These are phyloP conservation scores for Actenoides lindsayi DNA, from an alignment of 2,113 vertebrate genomes.

Conservation along the genomic window DNA sequence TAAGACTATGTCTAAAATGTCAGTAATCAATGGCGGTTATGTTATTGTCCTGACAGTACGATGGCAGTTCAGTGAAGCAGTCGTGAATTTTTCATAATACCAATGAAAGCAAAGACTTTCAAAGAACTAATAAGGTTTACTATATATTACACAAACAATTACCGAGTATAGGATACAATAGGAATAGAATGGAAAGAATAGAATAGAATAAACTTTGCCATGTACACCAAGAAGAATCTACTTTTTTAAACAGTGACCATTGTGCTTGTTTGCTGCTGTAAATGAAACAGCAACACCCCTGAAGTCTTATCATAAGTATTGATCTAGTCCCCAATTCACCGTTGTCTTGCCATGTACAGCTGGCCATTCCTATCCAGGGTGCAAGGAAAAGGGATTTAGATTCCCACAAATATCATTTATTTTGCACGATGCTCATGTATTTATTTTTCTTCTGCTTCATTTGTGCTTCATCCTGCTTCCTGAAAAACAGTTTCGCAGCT, in stretches of 20 bases:
- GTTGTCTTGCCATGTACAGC: too few species aligned
- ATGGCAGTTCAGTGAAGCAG: conserved; percentile 20
- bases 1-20: not conserved
- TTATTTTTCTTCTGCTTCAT: not conserved
- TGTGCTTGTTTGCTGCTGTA: not conserved
- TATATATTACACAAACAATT: not conserved
- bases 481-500: not conserved
- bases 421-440: not conserved
- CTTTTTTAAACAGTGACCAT: not conserved
- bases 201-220: not conserved
- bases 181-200: not conserved
- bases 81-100: conserved; percentile 14
- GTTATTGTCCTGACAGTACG: not conserved
- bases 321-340: too few species aligned
- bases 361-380: too few species aligned
- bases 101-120: not conserved
- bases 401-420: not conserved
- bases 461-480: not conserved
- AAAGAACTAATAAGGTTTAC: conserved; percentile 10
- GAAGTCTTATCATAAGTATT: not conserved
- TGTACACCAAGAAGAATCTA: not conserved
- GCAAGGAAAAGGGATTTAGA: too few species aligned
- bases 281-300: not conserved
- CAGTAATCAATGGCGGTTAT: not conserved
- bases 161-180: not conserved